Conservation (phyloP, 2,113 vertebrate genomes). For the Alouatta palliata region DNA sequence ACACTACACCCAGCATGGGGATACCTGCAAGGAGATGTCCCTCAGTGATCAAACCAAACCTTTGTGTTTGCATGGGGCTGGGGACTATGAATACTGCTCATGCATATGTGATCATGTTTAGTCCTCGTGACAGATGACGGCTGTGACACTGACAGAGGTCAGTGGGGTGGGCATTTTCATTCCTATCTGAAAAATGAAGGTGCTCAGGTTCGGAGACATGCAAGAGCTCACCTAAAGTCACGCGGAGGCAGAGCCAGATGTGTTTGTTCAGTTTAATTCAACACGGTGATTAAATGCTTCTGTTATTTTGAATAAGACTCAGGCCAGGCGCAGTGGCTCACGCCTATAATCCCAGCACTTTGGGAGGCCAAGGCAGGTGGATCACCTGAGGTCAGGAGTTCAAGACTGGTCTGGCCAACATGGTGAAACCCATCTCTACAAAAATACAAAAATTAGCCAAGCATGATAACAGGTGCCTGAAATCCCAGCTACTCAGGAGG, state of each 20-base stretch:
- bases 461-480: no score
- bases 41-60: background rate
- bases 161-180: background rate
- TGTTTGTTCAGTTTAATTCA: background rate
- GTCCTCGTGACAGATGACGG: background rate
- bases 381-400: no score
- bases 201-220: background rate
- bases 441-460: no score
- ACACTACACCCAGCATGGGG: background rate
- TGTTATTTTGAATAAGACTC: background rate
- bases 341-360: no score
- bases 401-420: no score
- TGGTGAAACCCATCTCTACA: no score
- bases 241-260: background rate
- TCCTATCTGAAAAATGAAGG: background rate
- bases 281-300: background rate
- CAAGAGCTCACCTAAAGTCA: background rate
- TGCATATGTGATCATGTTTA: accelerated
- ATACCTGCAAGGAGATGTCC: background rate
- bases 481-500: no score
- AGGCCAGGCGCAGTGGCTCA: no score
- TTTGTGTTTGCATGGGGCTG: background rate
- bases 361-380: no score
- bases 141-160: background rate
- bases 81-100: background rate